Evolutionary conservation across 2,888 invertebrate genomes (phyloP), one percentile per base, ranked within the genome.

Genomic region (Habroteleia sp.): DNA sequence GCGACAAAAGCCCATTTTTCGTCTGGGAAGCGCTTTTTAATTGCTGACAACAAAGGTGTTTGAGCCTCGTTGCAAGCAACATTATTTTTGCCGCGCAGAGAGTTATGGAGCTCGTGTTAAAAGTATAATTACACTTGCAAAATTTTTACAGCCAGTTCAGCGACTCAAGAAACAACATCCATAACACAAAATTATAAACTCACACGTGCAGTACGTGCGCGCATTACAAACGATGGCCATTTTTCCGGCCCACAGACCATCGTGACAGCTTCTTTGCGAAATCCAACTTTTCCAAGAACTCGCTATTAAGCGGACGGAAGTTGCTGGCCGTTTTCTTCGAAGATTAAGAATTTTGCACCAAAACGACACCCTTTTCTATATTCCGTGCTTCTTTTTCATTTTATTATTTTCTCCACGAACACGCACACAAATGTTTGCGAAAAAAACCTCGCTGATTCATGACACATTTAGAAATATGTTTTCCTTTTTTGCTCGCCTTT

Each of bases 81-180:
- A 56, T 73, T 58, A 65, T 4, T 73, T 52, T 17, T 29, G 35
- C 63, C 31, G 39, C 8, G 39, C 46, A 20, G 17, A 44, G 54
- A 62, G 37, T 68, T 74, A 74, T 42, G 66, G 35, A 16, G 10
- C 1, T 14, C 20, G 39, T 25, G 20, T 25, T 31, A 46, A 63
- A 56, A 56, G 62, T 69, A 11, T 74, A 74, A 74, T 74, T 74
- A 65, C 74, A 69, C 63, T 74, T 69, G 63, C 48, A 25, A 63
- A 63, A 63, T 52, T 74, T 74, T 74, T 74, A 39, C 48, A 33
- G 60, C 14, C 48, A 56, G 27, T 46, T 52, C 52, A 33, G 39
- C 44, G 33, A 37, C 20, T 35, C 41, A 62, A 44, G 56, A 50
- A 74, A 69, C 50, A 74, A 69, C 63, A 74, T 69, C 44, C 48